Base-by-base conservation (phyloP, 1,140 invertebrate genomes). In the Drosophila persimilis region DNA sequence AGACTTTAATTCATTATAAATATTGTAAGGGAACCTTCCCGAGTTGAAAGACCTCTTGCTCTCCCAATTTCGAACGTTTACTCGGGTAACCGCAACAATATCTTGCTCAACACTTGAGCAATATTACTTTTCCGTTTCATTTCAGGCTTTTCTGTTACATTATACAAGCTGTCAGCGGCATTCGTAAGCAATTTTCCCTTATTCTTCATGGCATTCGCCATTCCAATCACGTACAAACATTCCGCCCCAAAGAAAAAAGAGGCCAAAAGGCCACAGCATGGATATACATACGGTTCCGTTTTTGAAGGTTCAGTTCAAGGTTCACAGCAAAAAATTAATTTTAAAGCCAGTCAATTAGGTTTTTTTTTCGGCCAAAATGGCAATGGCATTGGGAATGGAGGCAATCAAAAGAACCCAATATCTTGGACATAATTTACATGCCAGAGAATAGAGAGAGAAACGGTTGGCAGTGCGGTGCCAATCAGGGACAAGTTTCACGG, bases 61-160 rank as follows among this genome's bases (percentile, higher is more conserved):
- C 3, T 3, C 24, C 54, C 51, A 31, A 9, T 31, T 31, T 39
- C 11, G 5, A 39, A 39, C 35, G 35, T 39, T 39, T 39, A 39
- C 11, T 39, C 35, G 11, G 35, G 0, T 13, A 35, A 13, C 35
- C 35, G 35, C 35, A 39, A 5, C 35, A 39, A 39, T 39, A 39
- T 39, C 63, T 76, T 73, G 24, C 4, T 5, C 24, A 67, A 76
- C 73, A 77, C 74, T 77, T 77, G 74, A 77, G 72, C 71, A 77
- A 74, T 73, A 74, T 77, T 77, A 64, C 58, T 78, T 78, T 78
- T 78, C 75, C 75, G 72, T 75, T 78, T 78, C 75, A 78, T 75
- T 78, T 75, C 72, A 75, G 57, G 72, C 72, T 58, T 75, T 78
- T 77, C 64, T 47, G 54, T 77, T 77, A 75, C 75, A 75, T 78